Evolutionary conservation across 1,140 invertebrate species (phyloP).

Genomic region (Leptinotarsa defecta): DNA sequence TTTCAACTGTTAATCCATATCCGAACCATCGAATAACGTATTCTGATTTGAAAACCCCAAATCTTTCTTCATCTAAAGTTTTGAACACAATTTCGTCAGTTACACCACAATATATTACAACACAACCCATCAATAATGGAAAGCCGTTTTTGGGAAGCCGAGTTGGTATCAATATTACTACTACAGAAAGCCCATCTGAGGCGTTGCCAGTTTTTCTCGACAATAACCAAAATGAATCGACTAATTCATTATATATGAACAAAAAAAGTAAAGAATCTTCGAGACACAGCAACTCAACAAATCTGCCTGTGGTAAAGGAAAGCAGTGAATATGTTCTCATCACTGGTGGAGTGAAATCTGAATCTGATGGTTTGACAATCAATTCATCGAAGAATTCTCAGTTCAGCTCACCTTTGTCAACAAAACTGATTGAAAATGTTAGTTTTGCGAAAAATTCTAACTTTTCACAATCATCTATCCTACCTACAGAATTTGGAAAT

Average conservation of each 20-base stretch:
- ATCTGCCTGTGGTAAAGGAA: background rate
- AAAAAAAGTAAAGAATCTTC: constrained; percentile 8
- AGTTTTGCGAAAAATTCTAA: background rate
- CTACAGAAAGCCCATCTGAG: constrained; percentile 1
- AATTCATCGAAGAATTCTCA: constrained; percentile 2
- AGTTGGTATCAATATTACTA: constrained; percentile 37
- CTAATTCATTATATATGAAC: no score
- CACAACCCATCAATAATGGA: constrained; percentile 50
- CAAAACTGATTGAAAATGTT: background rate
- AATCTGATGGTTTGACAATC: background rate
- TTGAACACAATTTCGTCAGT: constrained; percentile 47
- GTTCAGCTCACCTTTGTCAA: background rate
- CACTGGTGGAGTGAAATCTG: background rate
- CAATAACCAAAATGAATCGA: no score
- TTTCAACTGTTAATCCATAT: constrained; percentile 39
- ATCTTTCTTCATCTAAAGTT: constrained; percentile 39
- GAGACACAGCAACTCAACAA: background rate
- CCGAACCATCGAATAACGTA: constrained; percentile 51
- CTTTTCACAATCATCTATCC: no score
- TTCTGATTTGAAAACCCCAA: constrained; percentile 47
- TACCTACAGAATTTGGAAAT: no score
- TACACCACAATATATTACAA: constrained; percentile 48
- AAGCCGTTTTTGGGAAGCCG: constrained; percentile 48
- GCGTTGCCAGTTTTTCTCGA: no score
- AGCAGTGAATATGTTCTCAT: background rate